Conservation (phyloP, 2,113 vertebrate species). For the Coreoperca whiteheadi region DNA sequence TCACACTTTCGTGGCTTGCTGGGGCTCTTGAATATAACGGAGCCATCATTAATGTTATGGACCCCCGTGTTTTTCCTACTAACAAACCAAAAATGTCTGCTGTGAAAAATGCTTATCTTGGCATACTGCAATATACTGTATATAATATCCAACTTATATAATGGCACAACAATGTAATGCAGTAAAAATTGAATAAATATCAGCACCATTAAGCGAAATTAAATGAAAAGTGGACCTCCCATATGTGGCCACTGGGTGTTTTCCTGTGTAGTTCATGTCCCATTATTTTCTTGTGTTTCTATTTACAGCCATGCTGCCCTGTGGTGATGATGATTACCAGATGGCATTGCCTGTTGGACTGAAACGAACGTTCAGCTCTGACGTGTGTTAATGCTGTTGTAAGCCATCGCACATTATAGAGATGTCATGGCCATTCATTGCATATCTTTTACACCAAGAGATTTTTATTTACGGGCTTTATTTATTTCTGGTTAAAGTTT, state of each 20-base stretch:
- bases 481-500: too few species aligned
- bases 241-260: conserved; percentile 14
- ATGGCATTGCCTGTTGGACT: conserved; percentile 41
- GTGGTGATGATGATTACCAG: conserved; percentile 52
- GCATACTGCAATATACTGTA: too few species aligned
- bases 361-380: conserved; percentile 26
- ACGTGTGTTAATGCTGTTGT: conserved; percentile 1
- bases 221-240: background rate
- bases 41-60: background rate
- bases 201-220: background rate
- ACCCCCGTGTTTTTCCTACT: too few species aligned
- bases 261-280: conserved; percentile 5
- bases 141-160: background rate
- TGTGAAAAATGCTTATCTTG: too few species aligned
- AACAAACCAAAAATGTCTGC: too few species aligned
- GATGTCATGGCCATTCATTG: background rate
- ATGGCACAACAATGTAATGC: too few species aligned
- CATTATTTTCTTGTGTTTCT: conserved; percentile 32
- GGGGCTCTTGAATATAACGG: background rate
- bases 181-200: background rate
- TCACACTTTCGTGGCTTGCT: background rate
- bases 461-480: background rate
- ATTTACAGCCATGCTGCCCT: conserved; percentile 26
- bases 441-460: background rate
- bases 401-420: background rate